These are phyloP conservation scores for Paratrypauchen microcephalus DNA, from an alignment of 2,797 vertebrate species.

Conservation along the genomic window DNA sequence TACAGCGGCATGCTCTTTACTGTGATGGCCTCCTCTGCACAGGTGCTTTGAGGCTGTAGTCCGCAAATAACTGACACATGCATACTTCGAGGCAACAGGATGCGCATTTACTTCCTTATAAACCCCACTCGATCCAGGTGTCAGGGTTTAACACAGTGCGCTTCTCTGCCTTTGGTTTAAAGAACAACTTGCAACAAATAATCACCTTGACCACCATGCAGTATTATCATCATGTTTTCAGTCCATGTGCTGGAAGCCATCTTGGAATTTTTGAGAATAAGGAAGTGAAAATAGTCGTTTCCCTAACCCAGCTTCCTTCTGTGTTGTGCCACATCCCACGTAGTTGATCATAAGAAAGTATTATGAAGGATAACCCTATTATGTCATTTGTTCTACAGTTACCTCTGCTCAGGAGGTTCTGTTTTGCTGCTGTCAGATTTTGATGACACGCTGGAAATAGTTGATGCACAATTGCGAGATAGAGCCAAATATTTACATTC, in stretches of 20 bases:
- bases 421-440: background rate
- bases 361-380: conserved; percentile 35
- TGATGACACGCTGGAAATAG: background rate
- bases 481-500: background rate
- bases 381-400: conserved; percentile 18
- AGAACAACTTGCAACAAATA: conserved; percentile 39
- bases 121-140: conserved; percentile 59
- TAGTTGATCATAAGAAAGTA: conserved; percentile 44
- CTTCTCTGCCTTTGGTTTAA: conserved; percentile 43
- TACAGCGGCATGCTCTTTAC: conserved; percentile 38
- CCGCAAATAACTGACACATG: conserved; percentile 28
- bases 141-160: conserved; percentile 59
- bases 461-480: background rate
- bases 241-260: conserved; percentile 8
- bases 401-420: background rate
- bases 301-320: background rate
- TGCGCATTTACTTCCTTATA: conserved; percentile 64
- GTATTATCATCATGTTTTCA: background rate
- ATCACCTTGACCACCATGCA: conserved; percentile 34
- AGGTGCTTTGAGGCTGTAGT: conserved; percentile 39
- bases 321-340: conserved; percentile 22
- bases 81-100: conserved; percentile 47
- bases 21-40: conserved; percentile 29
- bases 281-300: conserved; percentile 24
- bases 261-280: background rate